Evolutionary conservation across 1,140 invertebrate genomes (phyloP).

Genomic region (Rhagoletis pomonella): DNA sequence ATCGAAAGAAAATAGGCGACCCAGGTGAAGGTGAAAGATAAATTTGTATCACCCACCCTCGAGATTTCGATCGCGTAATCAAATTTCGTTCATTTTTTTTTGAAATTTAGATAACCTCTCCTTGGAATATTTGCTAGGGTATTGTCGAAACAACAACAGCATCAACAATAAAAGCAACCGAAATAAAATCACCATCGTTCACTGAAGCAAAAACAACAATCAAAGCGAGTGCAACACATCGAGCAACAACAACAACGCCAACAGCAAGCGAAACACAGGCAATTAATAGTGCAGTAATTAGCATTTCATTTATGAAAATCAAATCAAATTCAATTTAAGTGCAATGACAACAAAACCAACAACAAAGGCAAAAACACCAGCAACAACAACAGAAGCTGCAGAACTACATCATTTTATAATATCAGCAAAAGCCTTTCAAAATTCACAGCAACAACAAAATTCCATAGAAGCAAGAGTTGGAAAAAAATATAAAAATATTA

Average conservation of each 20-base stretch:
- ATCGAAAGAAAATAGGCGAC: too few species aligned
- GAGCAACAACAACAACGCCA: slow-evolving; percentile 12
- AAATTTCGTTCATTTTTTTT: neutral
- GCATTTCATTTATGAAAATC: slow-evolving; percentile 44
- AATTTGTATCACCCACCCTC: too few species aligned
- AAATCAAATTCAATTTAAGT: slow-evolving; percentile 49
- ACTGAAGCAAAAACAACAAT: neutral
- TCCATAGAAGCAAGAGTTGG: neutral
- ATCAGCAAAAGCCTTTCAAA: slow-evolving; percentile 32
- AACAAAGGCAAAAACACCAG: neutral
- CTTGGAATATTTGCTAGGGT: too few species aligned
- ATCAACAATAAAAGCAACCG: neutral
- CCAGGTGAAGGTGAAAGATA: too few species aligned
- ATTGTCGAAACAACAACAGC: too few species aligned
- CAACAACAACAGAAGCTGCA: too few species aligned
- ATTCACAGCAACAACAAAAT: slow-evolving; percentile 22
- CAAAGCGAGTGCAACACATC: neutral
- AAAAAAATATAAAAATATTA: neutral
- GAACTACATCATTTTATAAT: slow-evolving; percentile 16
- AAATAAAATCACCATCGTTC: neutral
- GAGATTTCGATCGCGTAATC: too few species aligned
- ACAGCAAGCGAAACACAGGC: neutral
- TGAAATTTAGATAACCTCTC: neutral
- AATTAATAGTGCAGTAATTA: neutral
- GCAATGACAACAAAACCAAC: slow-evolving; percentile 10